Conservation (phyloP, 2,797 vertebrate species). For the Todus mexicanus region DNA sequence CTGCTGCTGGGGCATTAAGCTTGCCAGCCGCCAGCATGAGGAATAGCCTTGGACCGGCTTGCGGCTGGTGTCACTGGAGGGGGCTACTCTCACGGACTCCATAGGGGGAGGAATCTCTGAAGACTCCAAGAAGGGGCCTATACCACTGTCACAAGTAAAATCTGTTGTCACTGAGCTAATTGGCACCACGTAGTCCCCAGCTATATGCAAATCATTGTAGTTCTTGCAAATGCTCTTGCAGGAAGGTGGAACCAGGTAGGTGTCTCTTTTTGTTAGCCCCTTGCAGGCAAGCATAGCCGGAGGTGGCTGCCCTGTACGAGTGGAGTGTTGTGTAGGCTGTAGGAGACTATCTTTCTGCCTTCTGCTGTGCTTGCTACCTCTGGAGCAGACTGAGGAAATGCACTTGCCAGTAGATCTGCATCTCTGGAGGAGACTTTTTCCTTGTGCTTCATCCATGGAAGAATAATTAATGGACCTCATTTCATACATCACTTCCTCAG, state of each 20-base stretch:
- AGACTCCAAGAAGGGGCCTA: slow-evolving; percentile 88
- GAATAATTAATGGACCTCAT: slow-evolving; percentile 47
- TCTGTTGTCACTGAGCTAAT: slow-evolving; percentile 79
- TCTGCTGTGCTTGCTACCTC: slow-evolving; percentile 47
- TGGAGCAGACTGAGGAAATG: slow-evolving; percentile 54
- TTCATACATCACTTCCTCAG: slow-evolving; percentile 59
- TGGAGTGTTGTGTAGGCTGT: slow-evolving; percentile 31
- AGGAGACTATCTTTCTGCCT: slow-evolving; percentile 43
- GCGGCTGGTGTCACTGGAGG: neutral
- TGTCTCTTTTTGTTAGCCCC: slow-evolving; percentile 69
- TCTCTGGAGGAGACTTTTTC: slow-evolving; percentile 66
- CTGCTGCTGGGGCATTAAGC: slow-evolving; percentile 84
- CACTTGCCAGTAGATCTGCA: slow-evolving; percentile 65
- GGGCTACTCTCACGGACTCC: slow-evolving; percentile 73
- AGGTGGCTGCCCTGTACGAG: slow-evolving; percentile 40
- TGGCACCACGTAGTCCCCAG: slow-evolving; percentile 91
- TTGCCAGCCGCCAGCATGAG: slow-evolving; percentile 81
- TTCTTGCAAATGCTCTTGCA: slow-evolving; percentile 95
- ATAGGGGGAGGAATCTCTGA: slow-evolving; percentile 84
- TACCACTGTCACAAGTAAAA: slow-evolving; percentile 71
- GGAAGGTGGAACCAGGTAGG: slow-evolving; percentile 89
- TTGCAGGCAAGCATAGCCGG: slow-evolving; percentile 69
- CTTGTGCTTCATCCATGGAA: slow-evolving; percentile 54
- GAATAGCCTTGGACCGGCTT: slow-evolving; percentile 75
- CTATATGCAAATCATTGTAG: slow-evolving; percentile 93